These are phyloP conservation scores for Gari tellinella DNA, from an alignment of 2,888 invertebrate genomes.

Conservation along the genomic window DNA sequence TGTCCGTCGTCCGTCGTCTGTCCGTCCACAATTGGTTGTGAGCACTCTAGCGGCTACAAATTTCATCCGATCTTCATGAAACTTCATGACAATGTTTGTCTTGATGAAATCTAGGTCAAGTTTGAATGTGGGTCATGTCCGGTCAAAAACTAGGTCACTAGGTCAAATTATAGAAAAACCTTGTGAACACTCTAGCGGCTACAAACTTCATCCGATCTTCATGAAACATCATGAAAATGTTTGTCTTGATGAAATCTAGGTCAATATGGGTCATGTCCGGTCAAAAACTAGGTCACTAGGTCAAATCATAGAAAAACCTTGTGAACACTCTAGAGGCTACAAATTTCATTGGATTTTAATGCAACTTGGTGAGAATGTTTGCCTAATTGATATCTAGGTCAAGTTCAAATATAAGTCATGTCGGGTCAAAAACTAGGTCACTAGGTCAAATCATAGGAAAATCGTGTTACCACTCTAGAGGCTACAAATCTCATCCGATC, in stretches of 20 bases:
- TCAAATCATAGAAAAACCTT: slow-evolving; percentile 1
- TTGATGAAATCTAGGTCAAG: not conserved
- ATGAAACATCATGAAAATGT: not conserved
- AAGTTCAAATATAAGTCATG: not conserved
- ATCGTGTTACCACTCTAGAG: not conserved
- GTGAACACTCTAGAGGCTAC: not conserved
- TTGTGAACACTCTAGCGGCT: not conserved
- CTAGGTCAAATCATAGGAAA: not conserved
- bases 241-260: not conserved
- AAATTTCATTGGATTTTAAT: not conserved
- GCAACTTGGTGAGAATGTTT: not conserved
- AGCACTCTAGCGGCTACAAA: not conserved
- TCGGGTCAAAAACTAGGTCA: slow-evolving; percentile 1
- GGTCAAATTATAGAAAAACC: slow-evolving; percentile 1
- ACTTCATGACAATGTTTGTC: not conserved
- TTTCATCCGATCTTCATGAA: not conserved
- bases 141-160: slow-evolving; percentile 4
- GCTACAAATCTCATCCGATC: not conserved
- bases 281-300: slow-evolving; percentile 3
- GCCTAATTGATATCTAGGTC: not conserved
- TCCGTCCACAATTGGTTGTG: slow-evolving; percentile 1
- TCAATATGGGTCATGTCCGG: not conserved
- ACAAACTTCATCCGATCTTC: not conserved
- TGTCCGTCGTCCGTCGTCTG: not conserved
- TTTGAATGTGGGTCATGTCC: not conserved